Percentiles rank a stretch among this genome's conserved stretches.
Conservation (phyloP, 2,888 invertebrate genomes). For the Cantharis nigra region DNA sequence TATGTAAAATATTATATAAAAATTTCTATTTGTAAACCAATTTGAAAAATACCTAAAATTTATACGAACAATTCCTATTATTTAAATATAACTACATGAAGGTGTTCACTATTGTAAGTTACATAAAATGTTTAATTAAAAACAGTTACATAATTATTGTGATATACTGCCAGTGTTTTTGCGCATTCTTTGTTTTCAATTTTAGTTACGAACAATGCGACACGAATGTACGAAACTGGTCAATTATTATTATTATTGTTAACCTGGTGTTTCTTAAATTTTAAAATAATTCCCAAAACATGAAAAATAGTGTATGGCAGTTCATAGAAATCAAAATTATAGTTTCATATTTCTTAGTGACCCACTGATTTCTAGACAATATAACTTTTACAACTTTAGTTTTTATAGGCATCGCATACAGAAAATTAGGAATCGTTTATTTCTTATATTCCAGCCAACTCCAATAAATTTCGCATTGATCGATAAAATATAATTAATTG, state of each 20-base stretch:
- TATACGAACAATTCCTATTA: not conserved
- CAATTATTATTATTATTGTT: not conserved
- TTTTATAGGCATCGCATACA: not conserved
- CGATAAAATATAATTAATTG: not conserved
- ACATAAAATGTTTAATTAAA: not conserved
- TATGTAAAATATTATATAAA: not conserved
- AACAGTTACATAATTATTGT: constrained; percentile 4
- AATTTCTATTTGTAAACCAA: not conserved
- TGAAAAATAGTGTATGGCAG: not conserved
- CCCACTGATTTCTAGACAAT: not conserved
- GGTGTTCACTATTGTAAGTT: constrained; percentile 24
- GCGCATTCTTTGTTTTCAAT: not conserved
- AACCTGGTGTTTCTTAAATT: not conserved
- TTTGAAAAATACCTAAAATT: not conserved
- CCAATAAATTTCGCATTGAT: not conserved
- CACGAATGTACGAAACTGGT: not conserved
- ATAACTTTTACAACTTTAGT: not conserved
- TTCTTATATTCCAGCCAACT: not conserved
- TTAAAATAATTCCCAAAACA: not conserved
- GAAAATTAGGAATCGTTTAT: not conserved
- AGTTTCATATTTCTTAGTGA: not conserved
- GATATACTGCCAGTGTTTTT: not conserved
- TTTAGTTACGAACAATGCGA: not conserved
- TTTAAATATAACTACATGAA: constrained; percentile 9
- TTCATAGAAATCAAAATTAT: not conserved